Base-by-base conservation (phyloP, 2,113 vertebrate species). In the Coryphaenoides rupestris region DNA sequence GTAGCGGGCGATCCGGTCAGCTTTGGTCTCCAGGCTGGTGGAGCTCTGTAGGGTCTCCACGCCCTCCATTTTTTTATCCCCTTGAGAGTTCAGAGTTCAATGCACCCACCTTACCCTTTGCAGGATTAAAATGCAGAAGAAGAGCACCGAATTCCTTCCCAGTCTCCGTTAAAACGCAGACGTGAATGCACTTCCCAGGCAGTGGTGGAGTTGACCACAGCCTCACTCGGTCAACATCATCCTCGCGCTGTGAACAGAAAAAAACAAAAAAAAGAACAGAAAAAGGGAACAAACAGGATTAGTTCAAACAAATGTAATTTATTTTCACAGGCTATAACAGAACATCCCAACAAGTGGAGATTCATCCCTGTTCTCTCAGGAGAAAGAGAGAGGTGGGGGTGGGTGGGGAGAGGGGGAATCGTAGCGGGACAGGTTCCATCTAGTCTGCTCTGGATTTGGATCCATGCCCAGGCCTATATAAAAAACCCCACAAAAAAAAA, bases 1-100 rank as follows among this genome's bases (percentile, higher is more conserved):
- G 86, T 92, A 92, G 68, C 90, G 85, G 19, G 92, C 91, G 3
- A 92, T 92, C 21, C 90, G 84, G 61, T 92, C 90, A 10, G 91
- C 91, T 74, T 92, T 91, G 57, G 89, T 89, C 60, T 92, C 90
- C 19, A 74, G 62, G 15, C n/a, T n/a, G n/a, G 81, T 62, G 1
- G 86, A 85, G 77, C 75, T 87, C 77, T 86, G 85, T 59, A 90
- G 74, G 72, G 88, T 74, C 59, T 90, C 87, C 64, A 90, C 21
- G 19, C 71, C 77, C 61, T 88, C 87, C 87, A 88, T 89, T 23
- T 45, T 61, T 14, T 40, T 19, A 23, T 49, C 24, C 52, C 23
- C 23, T 49, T 13, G 21, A 47, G 58, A 52, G 33, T 28, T 59
- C 40, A 24, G 2, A 2, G 56, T 53, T 19, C 55, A 22, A 47